A percentile compares a stretch with the other conserved stretches of the same genome.
These are phyloP conservation scores for Tachycineta bicolor DNA, from an alignment of 2,113 vertebrate genomes.

Conservation along the genomic window DNA sequence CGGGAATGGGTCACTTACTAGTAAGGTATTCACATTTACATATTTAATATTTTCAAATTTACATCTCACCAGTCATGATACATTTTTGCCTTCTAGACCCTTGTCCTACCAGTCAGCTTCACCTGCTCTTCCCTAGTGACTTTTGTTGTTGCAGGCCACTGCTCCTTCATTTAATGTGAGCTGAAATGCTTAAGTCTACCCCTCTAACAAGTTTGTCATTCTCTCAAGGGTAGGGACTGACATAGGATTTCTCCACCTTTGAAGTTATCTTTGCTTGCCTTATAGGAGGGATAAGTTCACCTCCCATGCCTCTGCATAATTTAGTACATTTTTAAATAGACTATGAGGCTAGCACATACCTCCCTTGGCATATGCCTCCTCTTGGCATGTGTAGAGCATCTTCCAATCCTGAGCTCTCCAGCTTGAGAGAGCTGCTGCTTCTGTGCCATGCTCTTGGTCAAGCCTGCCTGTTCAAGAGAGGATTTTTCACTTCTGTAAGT, in stretches of 20 bases:
- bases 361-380: background rate
- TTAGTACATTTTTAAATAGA: background rate
- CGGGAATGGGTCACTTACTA: constrained; percentile 81
- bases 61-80: background rate
- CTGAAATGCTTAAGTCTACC: background rate
- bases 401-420: background rate
- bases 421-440: background rate
- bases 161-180: background rate
- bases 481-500: constrained; percentile 47
- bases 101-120: background rate
- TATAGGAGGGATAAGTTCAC: background rate
- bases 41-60: background rate
- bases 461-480: background rate
- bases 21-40: constrained; percentile 52
- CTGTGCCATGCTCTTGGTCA: background rate
- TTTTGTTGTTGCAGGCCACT: background rate
- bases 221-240: background rate
- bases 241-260: background rate
- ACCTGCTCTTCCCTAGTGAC: background rate
- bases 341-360: rapidly evolving
- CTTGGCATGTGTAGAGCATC: rapidly evolving
- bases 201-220: background rate
- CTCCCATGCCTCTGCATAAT: background rate
- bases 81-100: background rate
- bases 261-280: background rate